Conservation (phyloP, 2,888 invertebrate species). For the Acanthococcus lagerstroemiae region DNA sequence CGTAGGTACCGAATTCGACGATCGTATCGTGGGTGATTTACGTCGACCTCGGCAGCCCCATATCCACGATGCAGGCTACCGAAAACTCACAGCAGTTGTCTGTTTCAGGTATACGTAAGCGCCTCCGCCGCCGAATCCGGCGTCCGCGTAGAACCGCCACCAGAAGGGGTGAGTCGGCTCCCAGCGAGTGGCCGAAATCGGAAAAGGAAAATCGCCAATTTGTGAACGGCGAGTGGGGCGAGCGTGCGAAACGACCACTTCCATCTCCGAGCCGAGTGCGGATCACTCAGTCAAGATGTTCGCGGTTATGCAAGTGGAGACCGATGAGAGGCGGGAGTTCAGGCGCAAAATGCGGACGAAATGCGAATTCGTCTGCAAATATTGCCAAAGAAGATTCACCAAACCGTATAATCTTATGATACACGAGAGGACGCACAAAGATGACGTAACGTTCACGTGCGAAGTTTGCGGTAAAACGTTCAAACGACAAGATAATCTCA, state of each 20-base stretch:
- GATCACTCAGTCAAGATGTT: slow-evolving; percentile 54
- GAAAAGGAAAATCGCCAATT: no score
- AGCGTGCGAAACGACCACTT: not conserved
- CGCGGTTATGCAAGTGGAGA: slow-evolving; percentile 81
- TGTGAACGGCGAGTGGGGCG: not conserved
- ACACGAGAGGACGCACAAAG: slow-evolving; percentile 96
- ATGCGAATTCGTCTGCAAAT: slow-evolving; percentile 97
- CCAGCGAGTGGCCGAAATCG: no score
- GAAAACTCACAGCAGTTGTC: not conserved
- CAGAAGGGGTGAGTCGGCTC: no score
- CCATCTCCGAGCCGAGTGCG: not conserved
- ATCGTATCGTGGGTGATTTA: not conserved
- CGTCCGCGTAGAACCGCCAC: no score
- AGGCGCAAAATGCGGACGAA: slow-evolving; percentile 81
- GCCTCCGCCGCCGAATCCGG: not conserved
- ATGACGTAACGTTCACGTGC: slow-evolving; percentile 93
- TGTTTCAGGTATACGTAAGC: not conserved
- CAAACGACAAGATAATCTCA: slow-evolving; percentile 91
- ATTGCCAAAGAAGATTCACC: slow-evolving; percentile 93
- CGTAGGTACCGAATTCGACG: no score
- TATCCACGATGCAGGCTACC: not conserved
- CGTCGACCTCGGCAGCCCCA: not conserved
- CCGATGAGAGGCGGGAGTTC: slow-evolving; percentile 76
- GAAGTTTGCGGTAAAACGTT: slow-evolving; percentile 97
- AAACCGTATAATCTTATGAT: slow-evolving; percentile 98